Percentiles rank a stretch among this genome's conserved stretches.
These are phyloP conservation scores for Pampus argenteus DNA, from an alignment of 2,797 vertebrate species.

Conservation along the genomic window DNA sequence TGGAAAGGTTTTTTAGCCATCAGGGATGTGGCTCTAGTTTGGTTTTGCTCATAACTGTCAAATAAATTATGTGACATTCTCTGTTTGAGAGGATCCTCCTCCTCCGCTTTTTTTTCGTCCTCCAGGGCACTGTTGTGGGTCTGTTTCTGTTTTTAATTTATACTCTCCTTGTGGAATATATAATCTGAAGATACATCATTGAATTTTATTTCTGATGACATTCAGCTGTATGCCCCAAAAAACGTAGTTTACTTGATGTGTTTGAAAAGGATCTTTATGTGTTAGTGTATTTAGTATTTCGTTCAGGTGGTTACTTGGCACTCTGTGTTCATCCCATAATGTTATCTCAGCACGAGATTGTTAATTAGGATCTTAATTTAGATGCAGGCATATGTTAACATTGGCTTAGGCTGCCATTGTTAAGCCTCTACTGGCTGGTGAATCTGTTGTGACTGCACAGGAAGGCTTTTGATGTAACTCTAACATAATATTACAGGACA, in stretches of 20 bases:
- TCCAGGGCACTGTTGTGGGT: neutral
- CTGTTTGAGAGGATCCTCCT: neutral
- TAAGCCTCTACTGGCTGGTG: constrained; percentile 72
- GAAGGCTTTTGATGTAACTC: constrained; percentile 65
- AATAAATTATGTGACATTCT: neutral
- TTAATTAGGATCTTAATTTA: constrained; percentile 89
- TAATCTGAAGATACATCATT: neutral
- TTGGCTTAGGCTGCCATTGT: constrained; percentile 81
- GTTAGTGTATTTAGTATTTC: constrained; percentile 65
- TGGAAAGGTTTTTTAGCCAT: neutral
- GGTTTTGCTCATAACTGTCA: neutral
- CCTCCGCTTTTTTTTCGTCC: neutral
- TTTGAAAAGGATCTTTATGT: constrained; percentile 52
- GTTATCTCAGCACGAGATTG: constrained; percentile 82
- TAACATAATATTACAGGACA: constrained; percentile 51
- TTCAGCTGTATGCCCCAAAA: neutral
- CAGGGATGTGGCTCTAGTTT: neutral
- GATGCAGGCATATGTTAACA: constrained; percentile 84
- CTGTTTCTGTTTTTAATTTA: neutral
- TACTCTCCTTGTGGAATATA: neutral
- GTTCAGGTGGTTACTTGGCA: constrained; percentile 77
- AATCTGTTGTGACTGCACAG: constrained; percentile 63
- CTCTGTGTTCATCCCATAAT: constrained; percentile 83
- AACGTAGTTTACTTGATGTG: too few species aligned
- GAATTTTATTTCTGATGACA: neutral